These are phyloP conservation scores for Pterocles burchelli DNA, from an alignment of 2,113 vertebrate genomes.

Conservation along the genomic window DNA sequence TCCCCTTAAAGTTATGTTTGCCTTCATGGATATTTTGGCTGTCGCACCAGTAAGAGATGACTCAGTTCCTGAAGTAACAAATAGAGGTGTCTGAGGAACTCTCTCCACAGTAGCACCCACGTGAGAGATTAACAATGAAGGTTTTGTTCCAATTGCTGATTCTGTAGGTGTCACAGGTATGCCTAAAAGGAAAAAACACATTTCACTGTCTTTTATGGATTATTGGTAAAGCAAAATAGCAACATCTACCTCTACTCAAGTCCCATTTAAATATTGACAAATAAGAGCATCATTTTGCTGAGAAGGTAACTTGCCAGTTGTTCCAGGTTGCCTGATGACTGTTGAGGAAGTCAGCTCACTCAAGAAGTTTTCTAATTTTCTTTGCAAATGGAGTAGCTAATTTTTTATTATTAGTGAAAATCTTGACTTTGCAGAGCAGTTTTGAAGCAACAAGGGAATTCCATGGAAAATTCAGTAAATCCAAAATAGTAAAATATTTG, in stretches of 20 bases:
- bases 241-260: neutral
- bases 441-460: neutral
- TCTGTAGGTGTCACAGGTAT: conserved; percentile 77
- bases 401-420: neutral
- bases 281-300: neutral
- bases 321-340: neutral
- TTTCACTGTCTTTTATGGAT: neutral
- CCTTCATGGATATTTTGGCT: neutral
- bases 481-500: neutral
- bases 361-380: neutral
- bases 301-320: neutral
- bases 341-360: neutral
- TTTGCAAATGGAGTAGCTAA: neutral
- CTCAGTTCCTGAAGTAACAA: conserved; percentile 3
- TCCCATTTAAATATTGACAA: neutral
- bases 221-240: neutral
- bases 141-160: conserved; percentile 66
- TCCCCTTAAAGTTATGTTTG: neutral
- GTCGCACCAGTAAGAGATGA: neutral
- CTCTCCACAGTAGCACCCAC: neutral
- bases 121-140: neutral
- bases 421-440: neutral
- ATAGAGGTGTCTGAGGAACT: conserved; percentile 1
- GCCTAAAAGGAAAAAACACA: conserved; percentile 66
- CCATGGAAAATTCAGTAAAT: neutral